phyloP scores from a whole-genome alignment of 2,888 invertebrate genomes.

The Portevinia maculata region DNA sequence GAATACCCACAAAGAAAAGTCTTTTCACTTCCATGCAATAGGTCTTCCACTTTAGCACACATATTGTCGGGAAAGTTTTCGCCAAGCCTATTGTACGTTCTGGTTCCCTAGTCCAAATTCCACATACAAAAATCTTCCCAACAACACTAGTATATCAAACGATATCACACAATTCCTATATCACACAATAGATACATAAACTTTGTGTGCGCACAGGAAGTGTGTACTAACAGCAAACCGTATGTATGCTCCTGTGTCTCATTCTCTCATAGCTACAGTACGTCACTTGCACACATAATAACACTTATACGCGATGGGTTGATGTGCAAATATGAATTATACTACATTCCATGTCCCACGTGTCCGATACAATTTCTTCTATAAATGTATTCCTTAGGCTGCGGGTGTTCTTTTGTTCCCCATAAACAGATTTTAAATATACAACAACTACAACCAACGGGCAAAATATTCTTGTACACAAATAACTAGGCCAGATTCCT shows the following conservation, averaged over 20 bases:
- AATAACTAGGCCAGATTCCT: too few species aligned
- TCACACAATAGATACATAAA: slow-evolving; percentile 44
- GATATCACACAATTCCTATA: slow-evolving; percentile 54
- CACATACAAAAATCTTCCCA: slow-evolving; percentile 70
- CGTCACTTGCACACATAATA: slow-evolving; percentile 56
- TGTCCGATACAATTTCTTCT: slow-evolving; percentile 29
- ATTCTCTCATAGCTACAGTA: slow-evolving; percentile 29
- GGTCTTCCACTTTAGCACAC: slow-evolving; percentile 17
- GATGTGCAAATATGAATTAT: slow-evolving; percentile 18
- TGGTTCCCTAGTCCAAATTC: slow-evolving; percentile 59
- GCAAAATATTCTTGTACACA: slow-evolving; percentile 15
- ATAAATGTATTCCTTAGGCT: slow-evolving; percentile 31
- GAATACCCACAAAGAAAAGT: slow-evolving; percentile 47
- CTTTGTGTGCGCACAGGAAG: slow-evolving; percentile 67
- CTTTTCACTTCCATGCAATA: slow-evolving; percentile 14
- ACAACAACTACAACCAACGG: slow-evolving; percentile 53
- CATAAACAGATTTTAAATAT: slow-evolving; percentile 37
- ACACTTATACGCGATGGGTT: slow-evolving; percentile 39
- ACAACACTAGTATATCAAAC: slow-evolving; percentile 58
- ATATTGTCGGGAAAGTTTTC: slow-evolving; percentile 4
- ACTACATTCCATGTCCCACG: slow-evolving; percentile 11
- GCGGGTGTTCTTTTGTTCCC: background rate
- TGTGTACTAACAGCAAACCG: slow-evolving; percentile 52
- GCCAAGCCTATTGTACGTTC: slow-evolving; percentile 41
- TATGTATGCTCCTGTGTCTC: slow-evolving; percentile 36